Base-by-base conservation (phyloP, 2,888 invertebrate genomes). In the Lomographa bimaculata region DNA sequence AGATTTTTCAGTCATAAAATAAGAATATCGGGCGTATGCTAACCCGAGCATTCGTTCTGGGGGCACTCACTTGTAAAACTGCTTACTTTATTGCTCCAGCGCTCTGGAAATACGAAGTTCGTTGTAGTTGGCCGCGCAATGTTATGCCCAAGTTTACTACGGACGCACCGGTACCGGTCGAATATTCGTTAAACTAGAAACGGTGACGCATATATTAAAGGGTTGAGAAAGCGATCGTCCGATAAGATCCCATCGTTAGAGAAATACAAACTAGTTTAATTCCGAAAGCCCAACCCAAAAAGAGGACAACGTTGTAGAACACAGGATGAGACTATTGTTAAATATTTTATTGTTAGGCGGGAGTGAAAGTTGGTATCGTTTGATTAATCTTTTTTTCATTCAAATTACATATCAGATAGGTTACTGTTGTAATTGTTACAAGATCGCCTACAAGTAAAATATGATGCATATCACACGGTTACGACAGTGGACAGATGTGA, bases 221-320 rank as follows among this genome's bases (percentile, higher is more conserved):
- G 84, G 85, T 84, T 82, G 66, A 74, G 73, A 78, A 76, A 79
- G 70, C 68, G 82, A 87, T 85, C 74, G 69, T 9, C 55, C 60
- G 86, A 86, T 86, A 85, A 84, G 78, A 76, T 71, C 61, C 60
- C 60, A 60, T 67, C 71, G 69, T 61, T 69, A 68, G 67, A 73
- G 71, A 73, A 83, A 79, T 78, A 82, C 79, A 79, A 82, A 86
- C 73, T 83, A 78, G 78, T 83, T 82, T 70, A 77, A 77, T 77
- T 79, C 72, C 56, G 64, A 75, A 69, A 65, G 70, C 65, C 64
- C 66, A 64, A 67, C 63, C 70, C 64, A 79, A 81, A 80, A 79
- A 76, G 75, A 79, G 73, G 71, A 72, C 67, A 54, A 53, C 65
- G 65, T 71, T 75, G 77, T 79, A 76, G 71, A 80, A 81, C 77